Evolutionary conservation across 2,888 invertebrate species (phyloP), one percentile per base, ranked within the genome.

Genomic region (Lutraria lutraria): DNA sequence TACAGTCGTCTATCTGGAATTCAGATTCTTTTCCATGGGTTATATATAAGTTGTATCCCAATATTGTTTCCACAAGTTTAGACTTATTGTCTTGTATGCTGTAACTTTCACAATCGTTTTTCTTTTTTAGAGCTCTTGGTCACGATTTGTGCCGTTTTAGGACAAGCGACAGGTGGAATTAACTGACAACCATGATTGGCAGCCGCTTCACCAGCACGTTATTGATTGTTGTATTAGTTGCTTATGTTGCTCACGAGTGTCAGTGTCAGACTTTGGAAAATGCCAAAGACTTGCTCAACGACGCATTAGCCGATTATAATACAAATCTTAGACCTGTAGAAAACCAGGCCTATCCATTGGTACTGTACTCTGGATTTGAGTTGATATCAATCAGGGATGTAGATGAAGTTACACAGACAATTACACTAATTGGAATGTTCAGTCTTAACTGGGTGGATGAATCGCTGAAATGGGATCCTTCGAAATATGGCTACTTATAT

Each of bases 311-410:
- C 3, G 83, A 68, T 25, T 88, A 88, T 43, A 89, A 88, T 76
- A 89, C 54, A 81, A 21, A 89, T 63, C 60, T 91, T 16, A 68
- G 91, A 43, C 91, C 89, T n/a, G 80, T 85, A 10, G 56, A 76
- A 31, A 63, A 86, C 56, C 82, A 84, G 43, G 25, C 25, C 19
- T 6, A n/a, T 10, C 52, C 89, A 8, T 31, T 76, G 15, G 76
- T 76, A 12, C 2, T 76, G 16, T 76, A 76, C 8, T 31, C 25
- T 1, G 34, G 76, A 3, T 76, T 76, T 76, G 34, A 76, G 29
- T 34, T 76, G 34, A 31, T 76, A 34, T 76, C 76, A 0, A 76
- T 76, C 76, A 76, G 15, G 13, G 31, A 76, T 34, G 76, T 76
- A 3, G 34, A 76, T 31, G 76, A 76, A 76, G 34, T 76, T 19